A percentile compares a stretch with the other conserved stretches of the same genome.
These are phyloP conservation scores for Heterohyrax brucei DNA, from an alignment of 2,797 vertebrate genomes.

Conservation along the genomic window DNA sequence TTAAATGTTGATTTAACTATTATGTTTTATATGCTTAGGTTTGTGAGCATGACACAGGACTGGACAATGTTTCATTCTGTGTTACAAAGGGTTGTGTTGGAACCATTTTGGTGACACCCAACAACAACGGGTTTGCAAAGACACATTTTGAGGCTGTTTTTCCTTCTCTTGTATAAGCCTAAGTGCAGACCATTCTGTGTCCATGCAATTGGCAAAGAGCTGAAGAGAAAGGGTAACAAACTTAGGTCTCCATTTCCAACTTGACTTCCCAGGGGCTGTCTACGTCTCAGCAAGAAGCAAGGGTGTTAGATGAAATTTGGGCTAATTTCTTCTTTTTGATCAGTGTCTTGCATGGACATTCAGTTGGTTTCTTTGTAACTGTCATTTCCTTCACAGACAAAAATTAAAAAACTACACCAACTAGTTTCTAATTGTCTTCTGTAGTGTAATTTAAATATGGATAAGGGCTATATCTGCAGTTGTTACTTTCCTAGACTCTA, in stretches of 20 bases:
- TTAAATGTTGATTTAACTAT: not conserved
- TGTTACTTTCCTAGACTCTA: not conserved
- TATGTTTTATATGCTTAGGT: not conserved
- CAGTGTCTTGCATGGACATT: not conserved
- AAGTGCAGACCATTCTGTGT: not conserved
- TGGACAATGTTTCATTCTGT: no score
- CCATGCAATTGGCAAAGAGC: not conserved
- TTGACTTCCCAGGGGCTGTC: not conserved
- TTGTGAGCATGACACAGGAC: no score
- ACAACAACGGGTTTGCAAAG: not conserved
- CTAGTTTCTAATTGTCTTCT: not conserved
- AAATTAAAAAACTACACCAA: not conserved
- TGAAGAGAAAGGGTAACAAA: not conserved
- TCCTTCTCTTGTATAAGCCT: not conserved
- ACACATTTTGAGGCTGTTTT: not conserved
- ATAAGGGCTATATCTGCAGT: not conserved
- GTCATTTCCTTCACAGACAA: not conserved
- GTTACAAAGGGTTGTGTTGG: no score
- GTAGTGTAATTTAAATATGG: not conserved
- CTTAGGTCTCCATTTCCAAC: not conserved
- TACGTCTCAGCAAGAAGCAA: conserved; percentile 9
- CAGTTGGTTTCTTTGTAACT: not conserved
- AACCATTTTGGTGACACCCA: no score
- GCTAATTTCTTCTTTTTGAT: not conserved
- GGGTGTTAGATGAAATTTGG: not conserved